These are phyloP conservation scores for Orchesella flavescens DNA, from an alignment of 2,888 invertebrate species.

Conservation along the genomic window DNA sequence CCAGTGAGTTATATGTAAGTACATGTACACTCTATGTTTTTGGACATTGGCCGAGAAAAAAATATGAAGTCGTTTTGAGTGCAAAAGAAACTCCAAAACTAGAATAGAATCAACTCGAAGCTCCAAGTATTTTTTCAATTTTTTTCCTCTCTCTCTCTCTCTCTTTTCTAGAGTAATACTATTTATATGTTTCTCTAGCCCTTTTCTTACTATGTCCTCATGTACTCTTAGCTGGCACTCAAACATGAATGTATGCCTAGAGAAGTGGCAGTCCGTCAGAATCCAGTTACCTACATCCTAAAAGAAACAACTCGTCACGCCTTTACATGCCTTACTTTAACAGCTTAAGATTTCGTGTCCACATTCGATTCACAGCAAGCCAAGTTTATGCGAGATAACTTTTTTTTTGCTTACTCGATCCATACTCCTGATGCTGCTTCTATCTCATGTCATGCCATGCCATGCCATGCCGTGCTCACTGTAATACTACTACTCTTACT, in stretches of 20 bases:
- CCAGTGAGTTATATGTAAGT: not conserved
- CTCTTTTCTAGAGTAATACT: not conserved
- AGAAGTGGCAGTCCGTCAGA: constrained; percentile 28
- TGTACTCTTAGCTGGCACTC: not conserved
- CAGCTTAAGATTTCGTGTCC: constrained; percentile 45
- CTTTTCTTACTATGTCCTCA: not conserved
- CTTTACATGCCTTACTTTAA: constrained; percentile 42
- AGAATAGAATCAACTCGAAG: constrained; percentile 9
- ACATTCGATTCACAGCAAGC: constrained; percentile 34
- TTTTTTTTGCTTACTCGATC: not conserved
- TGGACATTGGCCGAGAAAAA: not conserved
- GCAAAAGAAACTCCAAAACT: not conserved
- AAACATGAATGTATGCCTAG: constrained; percentile 14
- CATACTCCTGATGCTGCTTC: too few species aligned
- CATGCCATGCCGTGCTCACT: too few species aligned
- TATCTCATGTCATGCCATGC: too few species aligned
- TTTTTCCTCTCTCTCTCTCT: not conserved
- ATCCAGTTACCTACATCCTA: not conserved
- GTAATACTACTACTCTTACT: too few species aligned
- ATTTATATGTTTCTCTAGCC: not conserved
- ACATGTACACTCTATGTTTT: constrained; percentile 8
- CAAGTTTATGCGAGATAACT: constrained; percentile 30
- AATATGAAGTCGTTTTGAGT: constrained; percentile 11
- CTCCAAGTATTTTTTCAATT: constrained; percentile 4
- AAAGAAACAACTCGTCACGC: constrained; percentile 44